Evolutionary conservation across 2,797 vertebrate genomes (phyloP).

Genomic region (Taenioides sp.): DNA sequence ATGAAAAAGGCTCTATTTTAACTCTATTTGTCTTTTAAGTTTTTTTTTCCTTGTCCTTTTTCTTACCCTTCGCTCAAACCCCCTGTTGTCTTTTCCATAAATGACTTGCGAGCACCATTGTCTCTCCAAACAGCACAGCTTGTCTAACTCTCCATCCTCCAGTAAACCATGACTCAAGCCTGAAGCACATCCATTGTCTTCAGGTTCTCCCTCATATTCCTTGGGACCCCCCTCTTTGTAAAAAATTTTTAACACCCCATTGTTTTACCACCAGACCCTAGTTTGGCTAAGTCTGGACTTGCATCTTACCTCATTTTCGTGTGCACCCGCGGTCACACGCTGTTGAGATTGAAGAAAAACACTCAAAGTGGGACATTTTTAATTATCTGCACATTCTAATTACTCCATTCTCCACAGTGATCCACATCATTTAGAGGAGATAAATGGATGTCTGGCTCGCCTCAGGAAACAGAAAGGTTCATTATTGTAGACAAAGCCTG

Average conservation of each 20-base stretch:
- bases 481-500: slow-evolving; percentile 76
- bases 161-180: slow-evolving; percentile 46
- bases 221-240: slow-evolving; percentile 3
- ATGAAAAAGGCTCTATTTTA: too few relatives aligned
- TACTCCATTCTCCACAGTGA: slow-evolving; percentile 75
- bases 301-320: slow-evolving; percentile 57
- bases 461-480: slow-evolving; percentile 65
- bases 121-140: slow-evolving; percentile 31
- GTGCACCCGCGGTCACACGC: slow-evolving; percentile 46
- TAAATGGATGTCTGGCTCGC: slow-evolving; percentile 73
- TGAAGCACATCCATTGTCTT: slow-evolving; percentile 31
- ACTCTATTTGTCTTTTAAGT: too few relatives aligned
- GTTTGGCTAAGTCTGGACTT: slow-evolving; percentile 15
- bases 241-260: slow-evolving; percentile 16
- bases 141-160: slow-evolving; percentile 23
- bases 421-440: slow-evolving; percentile 77
- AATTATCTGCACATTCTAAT: slow-evolving; percentile 79
- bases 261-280: slow-evolving; percentile 22
- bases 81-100: slow-evolving; percentile 59
- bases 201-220: slow-evolving; percentile 28
- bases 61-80: slow-evolving; percentile 22
- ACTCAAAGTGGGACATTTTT: slow-evolving; percentile 69
- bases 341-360: slow-evolving; percentile 43
- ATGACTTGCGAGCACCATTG: slow-evolving; percentile 48
- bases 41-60: slow-evolving; percentile 25